Evolutionary conservation across 2,113 vertebrate species (phyloP).

Genomic region (Rhadina sibilatrix): DNA sequence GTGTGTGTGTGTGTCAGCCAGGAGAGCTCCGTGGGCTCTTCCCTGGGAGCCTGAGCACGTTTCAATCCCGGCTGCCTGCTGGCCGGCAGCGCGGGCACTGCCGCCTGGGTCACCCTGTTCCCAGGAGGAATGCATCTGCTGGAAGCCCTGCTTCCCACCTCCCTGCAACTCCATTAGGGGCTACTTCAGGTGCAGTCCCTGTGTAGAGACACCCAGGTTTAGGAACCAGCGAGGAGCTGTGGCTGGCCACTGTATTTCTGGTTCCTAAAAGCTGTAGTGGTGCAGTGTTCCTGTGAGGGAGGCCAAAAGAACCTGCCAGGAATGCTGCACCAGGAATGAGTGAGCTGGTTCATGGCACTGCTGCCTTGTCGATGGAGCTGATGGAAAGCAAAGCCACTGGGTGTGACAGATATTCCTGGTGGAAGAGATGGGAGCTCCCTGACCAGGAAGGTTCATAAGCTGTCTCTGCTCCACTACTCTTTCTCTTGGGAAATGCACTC

Average conservation of each 20-base stretch:
- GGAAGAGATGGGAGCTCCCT: constrained; percentile 1
- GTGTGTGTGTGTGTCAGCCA: neutral
- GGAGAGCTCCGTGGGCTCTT: neutral
- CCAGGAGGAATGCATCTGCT: neutral
- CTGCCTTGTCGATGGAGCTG: neutral
- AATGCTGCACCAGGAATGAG: neutral
- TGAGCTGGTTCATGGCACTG: neutral
- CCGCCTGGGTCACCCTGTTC: neutral
- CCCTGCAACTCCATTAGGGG: neutral
- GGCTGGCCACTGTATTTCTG: neutral
- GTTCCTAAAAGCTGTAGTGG: neutral
- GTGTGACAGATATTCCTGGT: neutral
- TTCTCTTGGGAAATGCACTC: constrained; percentile 7
- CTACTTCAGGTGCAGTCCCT: neutral
- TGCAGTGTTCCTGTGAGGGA: neutral
- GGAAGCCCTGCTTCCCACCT: neutral
- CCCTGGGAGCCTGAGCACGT: neutral
- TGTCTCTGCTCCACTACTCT: neutral
- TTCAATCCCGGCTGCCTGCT: neutral
- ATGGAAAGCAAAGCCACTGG: neutral
- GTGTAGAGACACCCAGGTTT: neutral
- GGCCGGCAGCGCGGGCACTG: neutral
- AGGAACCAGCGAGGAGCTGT: neutral
- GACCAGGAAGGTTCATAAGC: neutral
- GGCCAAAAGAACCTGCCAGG: neutral